Evolutionary conservation across 2,113 vertebrate species (phyloP), one percentile per base, ranked within the genome.

Genomic region (Labeo rohita): DNA sequence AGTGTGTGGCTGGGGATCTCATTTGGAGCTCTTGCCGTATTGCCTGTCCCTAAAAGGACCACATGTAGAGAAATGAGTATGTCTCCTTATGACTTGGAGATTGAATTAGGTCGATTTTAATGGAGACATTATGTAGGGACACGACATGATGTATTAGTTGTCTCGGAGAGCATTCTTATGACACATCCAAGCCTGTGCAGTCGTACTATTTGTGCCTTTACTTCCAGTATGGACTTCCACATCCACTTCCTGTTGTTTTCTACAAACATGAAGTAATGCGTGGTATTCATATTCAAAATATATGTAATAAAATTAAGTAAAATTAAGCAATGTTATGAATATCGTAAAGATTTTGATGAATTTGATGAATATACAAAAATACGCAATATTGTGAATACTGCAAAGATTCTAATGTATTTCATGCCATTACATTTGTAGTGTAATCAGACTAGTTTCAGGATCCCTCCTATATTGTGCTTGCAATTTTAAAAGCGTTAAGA

Each of bases 91-190:
- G 84, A 84, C 84, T 85, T 85, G 72, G 84, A 89, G 83, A 90
- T 90, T 84, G 80, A 87, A 89, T 90, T 89, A 90, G 70, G 80
- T 72, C 61, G 82, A 89, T 89, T 87, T 87, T 86, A 87, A 90
- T 89, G 84, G 86, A 84, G 80, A 83, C 85, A 83, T 89, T 85
- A 87, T 72, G 66, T 79, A 72, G 84, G 77, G 77, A 84, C 87
- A 54, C 56, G 84, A 85, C 88, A 86, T 89, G 79, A 84, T 89
- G 86, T 78, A 90, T 90, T 88, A 84, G 83, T 47, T 36, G 83
- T 86, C 66, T 54, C 16, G 21, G 85, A 79, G 56, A 63, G 81
- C 21, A 52, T 83, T 87, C 73, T 66, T 79, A 85, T 86, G 77
- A 84, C 86, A 87, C 81, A 87, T 86, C 80, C 65, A 72, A 78